Evolutionary conservation across 2,797 vertebrate species (phyloP).

Genomic region (Nasua narica): DNA sequence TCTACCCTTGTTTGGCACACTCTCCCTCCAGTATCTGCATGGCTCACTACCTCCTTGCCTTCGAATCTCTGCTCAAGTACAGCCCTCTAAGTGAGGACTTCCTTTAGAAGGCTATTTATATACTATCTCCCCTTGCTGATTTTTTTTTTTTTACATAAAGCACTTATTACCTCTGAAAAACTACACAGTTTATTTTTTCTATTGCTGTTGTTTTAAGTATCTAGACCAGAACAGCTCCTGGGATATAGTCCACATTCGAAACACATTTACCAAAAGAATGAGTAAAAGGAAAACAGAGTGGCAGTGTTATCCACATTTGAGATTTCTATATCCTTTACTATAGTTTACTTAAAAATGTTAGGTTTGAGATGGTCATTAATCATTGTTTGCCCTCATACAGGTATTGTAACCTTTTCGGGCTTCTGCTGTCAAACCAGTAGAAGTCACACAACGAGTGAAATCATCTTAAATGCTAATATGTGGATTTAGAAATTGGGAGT

Average conservation of each 20-base stretch:
- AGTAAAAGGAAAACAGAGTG: neutral
- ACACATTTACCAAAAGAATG: neutral
- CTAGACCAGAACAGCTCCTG: neutral
- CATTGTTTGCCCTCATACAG: neutral
- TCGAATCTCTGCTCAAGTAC: neutral
- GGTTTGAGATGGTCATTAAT: neutral
- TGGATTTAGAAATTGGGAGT: neutral
- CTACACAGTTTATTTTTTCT: neutral
- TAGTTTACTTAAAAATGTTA: neutral
- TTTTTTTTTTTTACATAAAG: neutral
- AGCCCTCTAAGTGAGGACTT: neutral
- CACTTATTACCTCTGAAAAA: neutral
- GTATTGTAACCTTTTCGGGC: neutral
- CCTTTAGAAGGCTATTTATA: neutral
- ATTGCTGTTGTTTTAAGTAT: neutral
- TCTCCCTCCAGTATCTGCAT: neutral
- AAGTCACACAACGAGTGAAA: neutral
- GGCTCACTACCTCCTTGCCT: neutral
- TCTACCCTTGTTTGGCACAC: too few relatives aligned
- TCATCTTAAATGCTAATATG: neutral
- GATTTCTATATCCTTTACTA: neutral
- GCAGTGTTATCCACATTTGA: neutral
- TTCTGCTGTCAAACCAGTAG: neutral
- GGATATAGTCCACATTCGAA: neutral
- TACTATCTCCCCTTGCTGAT: neutral